phyloP scores from a whole-genome alignment of 2,113 vertebrate species.

The Capreolus pygargus region DNA sequence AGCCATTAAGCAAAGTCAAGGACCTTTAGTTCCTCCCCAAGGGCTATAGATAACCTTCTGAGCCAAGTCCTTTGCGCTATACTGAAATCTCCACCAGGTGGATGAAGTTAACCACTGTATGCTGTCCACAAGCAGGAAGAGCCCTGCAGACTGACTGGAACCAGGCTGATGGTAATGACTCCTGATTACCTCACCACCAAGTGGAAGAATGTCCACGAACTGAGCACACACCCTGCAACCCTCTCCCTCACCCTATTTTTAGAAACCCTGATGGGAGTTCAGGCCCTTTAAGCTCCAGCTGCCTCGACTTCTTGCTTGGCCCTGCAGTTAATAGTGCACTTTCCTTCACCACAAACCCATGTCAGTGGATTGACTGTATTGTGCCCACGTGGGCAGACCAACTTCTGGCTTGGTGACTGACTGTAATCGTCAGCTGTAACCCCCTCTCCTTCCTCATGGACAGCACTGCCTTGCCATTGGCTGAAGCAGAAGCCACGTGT shows the following conservation, averaged over 20 bases:
- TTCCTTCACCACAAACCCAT: neutral
- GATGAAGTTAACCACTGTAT: neutral
- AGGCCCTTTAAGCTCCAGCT: neutral
- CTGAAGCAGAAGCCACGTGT: neutral
- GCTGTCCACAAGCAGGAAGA: neutral
- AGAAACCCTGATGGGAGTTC: neutral
- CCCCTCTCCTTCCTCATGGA: accelerated
- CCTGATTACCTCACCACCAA: neutral
- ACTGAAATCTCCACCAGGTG: neutral
- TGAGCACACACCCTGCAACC: neutral
- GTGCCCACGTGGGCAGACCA: accelerated
- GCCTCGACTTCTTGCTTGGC: neutral
- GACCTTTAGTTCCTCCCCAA: neutral
- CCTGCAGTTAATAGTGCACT: neutral
- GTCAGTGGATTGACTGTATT: neutral
- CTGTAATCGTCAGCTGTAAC: neutral
- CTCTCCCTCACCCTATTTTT: neutral
- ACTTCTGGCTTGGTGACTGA: neutral
- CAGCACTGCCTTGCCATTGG: neutral
- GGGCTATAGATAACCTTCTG: neutral
- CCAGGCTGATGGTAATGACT: neutral
- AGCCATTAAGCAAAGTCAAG: neutral
- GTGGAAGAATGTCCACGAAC: neutral
- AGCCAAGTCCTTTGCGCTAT: neutral
- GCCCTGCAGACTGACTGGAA: neutral